These are phyloP conservation scores for Eurois occulta DNA, from an alignment of 2,888 invertebrate genomes.

Conservation along the genomic window DNA sequence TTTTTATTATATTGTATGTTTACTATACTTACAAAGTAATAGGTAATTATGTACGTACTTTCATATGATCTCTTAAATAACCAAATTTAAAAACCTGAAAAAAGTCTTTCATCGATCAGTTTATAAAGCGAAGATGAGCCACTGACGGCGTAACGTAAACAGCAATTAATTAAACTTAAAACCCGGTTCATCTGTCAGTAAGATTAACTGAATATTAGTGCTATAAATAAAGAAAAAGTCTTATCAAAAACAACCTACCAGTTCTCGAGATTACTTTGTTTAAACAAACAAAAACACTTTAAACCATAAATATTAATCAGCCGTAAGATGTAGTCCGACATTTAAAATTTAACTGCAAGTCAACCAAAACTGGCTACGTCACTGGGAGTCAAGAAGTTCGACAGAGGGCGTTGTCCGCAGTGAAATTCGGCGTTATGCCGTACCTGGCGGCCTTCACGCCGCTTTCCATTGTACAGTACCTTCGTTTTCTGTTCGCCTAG, in stretches of 20 bases:
- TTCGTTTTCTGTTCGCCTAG: constrained; percentile 80
- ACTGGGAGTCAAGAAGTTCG: constrained; percentile 71
- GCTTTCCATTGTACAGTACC: constrained; percentile 79
- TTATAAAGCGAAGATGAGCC: neutral
- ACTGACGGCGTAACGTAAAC: neutral
- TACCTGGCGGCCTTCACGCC: constrained; percentile 80
- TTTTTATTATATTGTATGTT: neutral
- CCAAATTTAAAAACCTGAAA: neutral
- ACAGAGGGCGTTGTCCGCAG: constrained; percentile 79
- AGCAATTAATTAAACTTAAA: neutral
- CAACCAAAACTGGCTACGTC: constrained; percentile 63
- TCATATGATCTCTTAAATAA: neutral
- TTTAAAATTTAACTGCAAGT: constrained; percentile 63
- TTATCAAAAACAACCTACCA: constrained; percentile 12
- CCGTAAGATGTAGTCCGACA: constrained; percentile 27
- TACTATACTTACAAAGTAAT: neutral
- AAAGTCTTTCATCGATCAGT: neutral
- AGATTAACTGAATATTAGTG: constrained; percentile 4
- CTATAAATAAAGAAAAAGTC: constrained; percentile 15
- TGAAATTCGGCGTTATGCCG: constrained; percentile 81
- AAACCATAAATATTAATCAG: constrained; percentile 48
- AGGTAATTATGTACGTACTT: neutral
- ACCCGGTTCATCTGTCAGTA: neutral
- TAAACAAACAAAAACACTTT: constrained; percentile 40
- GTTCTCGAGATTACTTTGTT: constrained; percentile 16